A percentile compares a stretch with the other conserved stretches of the same genome.
Conservation (phyloP, 2,113 vertebrate species). For the Sceloporus undulatus region DNA sequence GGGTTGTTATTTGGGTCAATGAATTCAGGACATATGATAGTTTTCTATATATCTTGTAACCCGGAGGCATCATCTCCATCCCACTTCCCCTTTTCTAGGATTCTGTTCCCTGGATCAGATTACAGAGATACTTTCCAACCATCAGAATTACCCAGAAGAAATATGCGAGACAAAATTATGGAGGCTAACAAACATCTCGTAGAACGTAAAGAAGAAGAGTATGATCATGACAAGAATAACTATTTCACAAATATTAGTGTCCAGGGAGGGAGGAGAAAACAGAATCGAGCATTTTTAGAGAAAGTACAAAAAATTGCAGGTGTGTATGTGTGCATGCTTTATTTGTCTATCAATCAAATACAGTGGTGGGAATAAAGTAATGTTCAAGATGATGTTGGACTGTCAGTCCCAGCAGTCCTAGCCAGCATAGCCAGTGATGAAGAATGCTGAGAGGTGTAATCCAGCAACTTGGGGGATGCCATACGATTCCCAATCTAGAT, state of each 20-base stretch:
- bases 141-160: conserved; percentile 5
- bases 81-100: background rate
- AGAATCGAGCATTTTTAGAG: conserved; percentile 2
- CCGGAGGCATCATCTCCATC: background rate
- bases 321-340: background rate
- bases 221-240: conserved; percentile 21
- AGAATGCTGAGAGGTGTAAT: no score
- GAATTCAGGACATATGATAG: background rate
- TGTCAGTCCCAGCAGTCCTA: no score
- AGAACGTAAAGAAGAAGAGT: conserved; percentile 18
- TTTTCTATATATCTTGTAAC: background rate
- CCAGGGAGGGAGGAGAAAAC: conserved; percentile 13
- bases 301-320: background rate
- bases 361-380: no score
- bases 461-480: no score
- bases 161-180: background rate
- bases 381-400: no score
- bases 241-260: conserved; percentile 36
- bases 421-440: no score
- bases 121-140: conserved; percentile 32
- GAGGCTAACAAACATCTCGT: background rate
- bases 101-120: conserved; percentile 10
- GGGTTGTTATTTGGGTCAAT: background rate
- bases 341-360: no score
- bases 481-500: no score